Percentiles rank a stretch among this genome's conserved stretches.
Conservation (phyloP, 2,888 invertebrate genomes). For the Andrena bicolor region DNA sequence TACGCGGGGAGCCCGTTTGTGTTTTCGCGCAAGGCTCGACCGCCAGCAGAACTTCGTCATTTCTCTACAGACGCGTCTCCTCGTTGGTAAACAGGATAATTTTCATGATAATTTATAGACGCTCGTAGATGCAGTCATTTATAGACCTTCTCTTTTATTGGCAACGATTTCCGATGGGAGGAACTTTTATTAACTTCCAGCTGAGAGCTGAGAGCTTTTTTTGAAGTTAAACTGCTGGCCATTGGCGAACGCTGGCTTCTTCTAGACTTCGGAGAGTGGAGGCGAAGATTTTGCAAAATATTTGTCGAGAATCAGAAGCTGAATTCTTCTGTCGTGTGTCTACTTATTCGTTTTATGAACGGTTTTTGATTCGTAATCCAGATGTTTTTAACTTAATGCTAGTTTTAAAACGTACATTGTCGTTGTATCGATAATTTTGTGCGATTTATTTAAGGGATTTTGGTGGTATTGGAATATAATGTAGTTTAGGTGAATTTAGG, state of each 20-base stretch:
- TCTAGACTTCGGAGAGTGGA: neutral
- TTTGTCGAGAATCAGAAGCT: neutral
- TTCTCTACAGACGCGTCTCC: neutral
- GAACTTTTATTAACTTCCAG: conserved; percentile 23
- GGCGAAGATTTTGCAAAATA: neutral
- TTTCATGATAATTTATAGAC: conserved; percentile 33
- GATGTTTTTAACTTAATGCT: too few relatives aligned
- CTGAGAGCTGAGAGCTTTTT: neutral
- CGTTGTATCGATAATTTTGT: too few relatives aligned
- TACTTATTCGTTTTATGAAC: too few relatives aligned
- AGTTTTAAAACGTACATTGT: too few relatives aligned
- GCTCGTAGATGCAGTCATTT: neutral
- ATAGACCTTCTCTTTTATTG: conserved; percentile 6
- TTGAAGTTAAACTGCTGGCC: neutral
- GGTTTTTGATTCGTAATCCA: too few relatives aligned
- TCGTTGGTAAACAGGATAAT: conserved; percentile 47
- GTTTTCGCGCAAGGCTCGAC: neutral
- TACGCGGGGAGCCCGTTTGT: neutral
- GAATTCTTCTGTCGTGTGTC: neutral
- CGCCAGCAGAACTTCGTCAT: conserved; percentile 7
- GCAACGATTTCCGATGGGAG: conserved; percentile 12
- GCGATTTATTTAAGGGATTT: too few relatives aligned
- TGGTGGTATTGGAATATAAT: too few relatives aligned
- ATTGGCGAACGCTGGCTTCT: neutral
- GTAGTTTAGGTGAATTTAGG: too few relatives aligned